A percentile compares a stretch with the other conserved stretches of the same genome.
Conservation (phyloP, 1,140 invertebrate genomes). For the Zaprionus kolodkinae region DNA sequence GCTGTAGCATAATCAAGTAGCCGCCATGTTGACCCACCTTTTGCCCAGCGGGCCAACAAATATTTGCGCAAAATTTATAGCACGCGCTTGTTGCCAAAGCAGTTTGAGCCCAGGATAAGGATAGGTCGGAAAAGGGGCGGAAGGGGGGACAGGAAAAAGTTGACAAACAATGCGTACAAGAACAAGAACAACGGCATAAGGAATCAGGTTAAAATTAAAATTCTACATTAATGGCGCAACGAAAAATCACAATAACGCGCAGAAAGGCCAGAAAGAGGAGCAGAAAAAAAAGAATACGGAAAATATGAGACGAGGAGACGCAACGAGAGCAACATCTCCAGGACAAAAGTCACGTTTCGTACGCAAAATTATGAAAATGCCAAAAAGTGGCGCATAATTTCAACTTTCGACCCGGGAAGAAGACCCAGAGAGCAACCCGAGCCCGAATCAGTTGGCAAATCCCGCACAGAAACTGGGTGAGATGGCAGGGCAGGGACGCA, state of each 20-base stretch:
- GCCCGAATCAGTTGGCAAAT: slow-evolving; percentile 21
- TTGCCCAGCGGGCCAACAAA: slow-evolving; percentile 52
- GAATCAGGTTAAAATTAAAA: slow-evolving; percentile 78
- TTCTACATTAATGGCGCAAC: slow-evolving; percentile 44
- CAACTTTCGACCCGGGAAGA: slow-evolving; percentile 37
- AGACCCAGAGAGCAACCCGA: slow-evolving; percentile 4
- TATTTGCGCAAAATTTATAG: slow-evolving; percentile 79
- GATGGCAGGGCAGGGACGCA: neutral
- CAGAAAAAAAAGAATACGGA: slow-evolving; percentile 8
- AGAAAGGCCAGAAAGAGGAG: neutral
- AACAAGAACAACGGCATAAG: slow-evolving; percentile 28
- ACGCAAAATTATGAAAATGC: slow-evolving; percentile 79
- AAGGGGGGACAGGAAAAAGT: slow-evolving; percentile 53
- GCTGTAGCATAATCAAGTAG: slow-evolving; percentile 59
- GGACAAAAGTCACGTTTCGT: slow-evolving; percentile 75
- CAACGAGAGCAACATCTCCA: slow-evolving; percentile 10
- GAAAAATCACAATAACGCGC: neutral
- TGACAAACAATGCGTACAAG: slow-evolving; percentile 76
- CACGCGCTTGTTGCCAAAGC: slow-evolving; percentile 59
- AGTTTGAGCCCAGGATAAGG: slow-evolving; percentile 48
- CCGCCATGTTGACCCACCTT: slow-evolving; percentile 32
- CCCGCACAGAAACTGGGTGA: neutral
- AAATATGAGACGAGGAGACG: slow-evolving; percentile 45
- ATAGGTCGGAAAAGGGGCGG: slow-evolving; percentile 22
- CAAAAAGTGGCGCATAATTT: slow-evolving; percentile 75